Percentiles rank a stretch among this genome's conserved stretches.
phyloP scores from a whole-genome alignment of 1,140 invertebrate genomes.

The Argopecten irradians region DNA sequence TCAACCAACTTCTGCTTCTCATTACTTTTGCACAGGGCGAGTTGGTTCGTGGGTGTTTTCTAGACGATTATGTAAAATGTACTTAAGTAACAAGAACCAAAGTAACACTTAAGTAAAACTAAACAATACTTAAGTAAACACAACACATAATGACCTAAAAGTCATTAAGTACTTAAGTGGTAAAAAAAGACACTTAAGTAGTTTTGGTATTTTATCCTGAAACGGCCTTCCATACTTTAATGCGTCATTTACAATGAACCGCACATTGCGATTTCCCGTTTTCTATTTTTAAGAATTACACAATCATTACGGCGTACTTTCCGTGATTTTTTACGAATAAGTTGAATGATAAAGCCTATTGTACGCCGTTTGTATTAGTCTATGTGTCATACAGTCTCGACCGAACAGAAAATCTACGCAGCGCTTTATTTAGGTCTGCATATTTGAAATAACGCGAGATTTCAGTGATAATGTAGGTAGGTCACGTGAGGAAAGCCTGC shows the following conservation, averaged over 20 bases:
- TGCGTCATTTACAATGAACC: not conserved
- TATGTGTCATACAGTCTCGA: not conserved
- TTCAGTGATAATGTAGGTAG: slow-evolving; percentile 39
- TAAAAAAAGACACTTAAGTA: too few species aligned
- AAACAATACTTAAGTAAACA: too few species aligned
- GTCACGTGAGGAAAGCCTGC: slow-evolving; percentile 65
- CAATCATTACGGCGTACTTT: not conserved
- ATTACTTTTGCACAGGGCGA: too few species aligned
- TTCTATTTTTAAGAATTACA: not conserved
- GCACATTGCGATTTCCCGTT: not conserved
- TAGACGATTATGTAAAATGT: too few species aligned
- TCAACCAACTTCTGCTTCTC: too few species aligned
- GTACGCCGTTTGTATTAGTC: not conserved
- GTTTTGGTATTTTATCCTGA: too few species aligned
- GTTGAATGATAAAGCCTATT: not conserved
- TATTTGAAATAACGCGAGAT: slow-evolving; percentile 22
- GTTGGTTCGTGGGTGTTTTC: too few species aligned
- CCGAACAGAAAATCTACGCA: slow-evolving; percentile 10
- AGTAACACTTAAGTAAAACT: too few species aligned
- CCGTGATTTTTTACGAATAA: not conserved
- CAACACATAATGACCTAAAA: too few species aligned
- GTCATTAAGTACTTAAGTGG: too few species aligned
- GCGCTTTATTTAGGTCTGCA: slow-evolving; percentile 16
- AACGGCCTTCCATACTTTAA: too few species aligned
- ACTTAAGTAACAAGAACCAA: too few species aligned